Conservation (phyloP, 2,888 invertebrate genomes). For the Cheilosia soror region DNA sequence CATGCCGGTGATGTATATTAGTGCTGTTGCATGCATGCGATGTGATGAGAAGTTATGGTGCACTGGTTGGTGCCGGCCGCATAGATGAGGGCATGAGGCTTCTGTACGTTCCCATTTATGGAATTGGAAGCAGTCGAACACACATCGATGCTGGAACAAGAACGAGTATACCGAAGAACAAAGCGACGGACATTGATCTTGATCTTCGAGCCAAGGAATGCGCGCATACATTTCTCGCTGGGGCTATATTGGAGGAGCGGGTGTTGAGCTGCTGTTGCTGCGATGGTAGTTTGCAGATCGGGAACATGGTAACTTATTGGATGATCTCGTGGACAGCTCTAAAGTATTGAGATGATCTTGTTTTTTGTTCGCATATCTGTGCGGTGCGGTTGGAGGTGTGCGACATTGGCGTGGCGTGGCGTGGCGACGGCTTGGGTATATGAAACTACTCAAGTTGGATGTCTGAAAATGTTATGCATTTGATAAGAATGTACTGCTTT, state of each 20-base stretch:
- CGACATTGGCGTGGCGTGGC: background rate
- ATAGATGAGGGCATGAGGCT: slow-evolving; percentile 70
- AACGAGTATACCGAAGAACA: slow-evolving; percentile 43
- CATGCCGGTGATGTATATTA: slow-evolving; percentile 72
- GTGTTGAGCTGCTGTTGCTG: slow-evolving; percentile 33
- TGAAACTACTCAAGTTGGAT: too few relatives aligned
- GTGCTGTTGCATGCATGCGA: slow-evolving; percentile 74
- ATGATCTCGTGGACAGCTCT: slow-evolving; percentile 71
- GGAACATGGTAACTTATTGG: slow-evolving; percentile 68
- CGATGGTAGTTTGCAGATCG: slow-evolving; percentile 45
- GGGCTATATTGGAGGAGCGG: slow-evolving; percentile 40
- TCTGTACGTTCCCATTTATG: slow-evolving; percentile 75
- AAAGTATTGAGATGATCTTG: slow-evolving; percentile 66
- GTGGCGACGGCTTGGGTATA: background rate
- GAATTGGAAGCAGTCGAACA: slow-evolving; percentile 73
- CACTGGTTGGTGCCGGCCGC: slow-evolving; percentile 44
- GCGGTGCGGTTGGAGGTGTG: background rate
- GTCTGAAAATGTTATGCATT: too few relatives aligned
- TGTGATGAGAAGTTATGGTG: slow-evolving; percentile 74
- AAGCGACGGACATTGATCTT: slow-evolving; percentile 75
- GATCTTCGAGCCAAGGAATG: slow-evolving; percentile 60
- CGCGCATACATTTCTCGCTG: slow-evolving; percentile 13
- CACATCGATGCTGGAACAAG: slow-evolving; percentile 62
- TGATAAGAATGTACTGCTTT: too few relatives aligned
- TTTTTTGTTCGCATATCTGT: slow-evolving; percentile 8